Evolutionary conservation across 2,113 vertebrate genomes (phyloP).

Genomic region (Myanophis thanlyinensis): DNA sequence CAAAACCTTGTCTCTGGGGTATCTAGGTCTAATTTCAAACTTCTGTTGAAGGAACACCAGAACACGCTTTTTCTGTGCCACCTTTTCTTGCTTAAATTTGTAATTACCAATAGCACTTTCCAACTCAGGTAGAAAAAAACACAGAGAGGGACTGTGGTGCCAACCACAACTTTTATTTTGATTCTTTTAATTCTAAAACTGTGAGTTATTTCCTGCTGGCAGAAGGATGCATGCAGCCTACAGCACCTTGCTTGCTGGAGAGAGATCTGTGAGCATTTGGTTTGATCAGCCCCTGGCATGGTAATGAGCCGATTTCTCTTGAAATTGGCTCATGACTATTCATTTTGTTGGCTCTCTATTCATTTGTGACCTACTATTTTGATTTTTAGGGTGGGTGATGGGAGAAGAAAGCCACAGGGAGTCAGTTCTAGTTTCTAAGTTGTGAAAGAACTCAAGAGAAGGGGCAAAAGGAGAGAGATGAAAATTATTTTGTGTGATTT

Average conservation of each 20-base stretch:
- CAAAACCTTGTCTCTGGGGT: constrained; percentile 34
- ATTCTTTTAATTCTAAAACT: constrained; percentile 69
- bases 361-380: constrained; percentile 74
- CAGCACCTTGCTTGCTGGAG: constrained; percentile 69
- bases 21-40: constrained; percentile 56
- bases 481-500: neutral
- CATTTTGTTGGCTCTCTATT: constrained; percentile 74
- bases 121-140: constrained; percentile 56
- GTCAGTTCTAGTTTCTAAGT: constrained; percentile 35
- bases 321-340: constrained; percentile 77
- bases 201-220: constrained; percentile 66
- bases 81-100: constrained; percentile 29
- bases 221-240: constrained; percentile 69
- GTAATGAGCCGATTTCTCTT: constrained; percentile 77
- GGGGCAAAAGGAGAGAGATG: neutral
- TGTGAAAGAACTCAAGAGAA: constrained; percentile 5
- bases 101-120: constrained; percentile 45
- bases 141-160: constrained; percentile 47
- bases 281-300: constrained; percentile 74
- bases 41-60: constrained; percentile 46
- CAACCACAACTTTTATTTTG: constrained; percentile 64
- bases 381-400: constrained; percentile 45
- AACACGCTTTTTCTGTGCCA: neutral
- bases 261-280: constrained; percentile 75
- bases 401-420: constrained; percentile 51